These are phyloP conservation scores for Tauraco erythrolophus DNA, from an alignment of 2,113 vertebrate species.

Conservation along the genomic window DNA sequence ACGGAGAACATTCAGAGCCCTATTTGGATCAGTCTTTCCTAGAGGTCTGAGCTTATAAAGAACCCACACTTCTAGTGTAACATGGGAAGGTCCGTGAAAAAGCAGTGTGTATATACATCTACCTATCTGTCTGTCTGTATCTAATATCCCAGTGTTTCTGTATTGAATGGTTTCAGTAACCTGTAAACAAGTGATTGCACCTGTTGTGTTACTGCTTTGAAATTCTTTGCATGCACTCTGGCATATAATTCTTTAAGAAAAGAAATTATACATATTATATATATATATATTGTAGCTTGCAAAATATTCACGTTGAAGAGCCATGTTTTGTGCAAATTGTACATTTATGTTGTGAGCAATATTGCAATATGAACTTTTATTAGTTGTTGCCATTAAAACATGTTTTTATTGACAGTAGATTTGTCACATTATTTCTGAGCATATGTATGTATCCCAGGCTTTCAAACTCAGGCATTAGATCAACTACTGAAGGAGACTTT, in stretches of 20 bases:
- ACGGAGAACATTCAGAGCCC: conserved; percentile 11
- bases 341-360: conserved; percentile 71
- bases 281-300: conserved; percentile 61
- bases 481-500: conserved; percentile 3
- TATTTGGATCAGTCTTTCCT: neutral
- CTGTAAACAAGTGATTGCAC: conserved; percentile 68
- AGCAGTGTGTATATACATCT: conserved; percentile 58
- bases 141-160: conserved; percentile 59
- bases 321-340: conserved; percentile 75
- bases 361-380: conserved; percentile 55
- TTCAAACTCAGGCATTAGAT: conserved; percentile 28
- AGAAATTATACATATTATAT: conserved; percentile 50
- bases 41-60: neutral
- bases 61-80: neutral
- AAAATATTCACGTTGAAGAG: conserved; percentile 71
- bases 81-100: neutral
- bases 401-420: conserved; percentile 48
- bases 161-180: conserved; percentile 67
- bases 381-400: conserved; percentile 63
- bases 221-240: conserved; percentile 69
- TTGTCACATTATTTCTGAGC: conserved; percentile 16
- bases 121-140: conserved; percentile 33
- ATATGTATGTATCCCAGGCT: neutral
- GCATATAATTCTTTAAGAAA: conserved; percentile 64
- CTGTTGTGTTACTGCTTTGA: conserved; percentile 63